Percentiles rank a stretch among this genome's conserved stretches.
These are phyloP conservation scores for Andrena praecox DNA, from an alignment of 2,888 invertebrate genomes.

Conservation along the genomic window DNA sequence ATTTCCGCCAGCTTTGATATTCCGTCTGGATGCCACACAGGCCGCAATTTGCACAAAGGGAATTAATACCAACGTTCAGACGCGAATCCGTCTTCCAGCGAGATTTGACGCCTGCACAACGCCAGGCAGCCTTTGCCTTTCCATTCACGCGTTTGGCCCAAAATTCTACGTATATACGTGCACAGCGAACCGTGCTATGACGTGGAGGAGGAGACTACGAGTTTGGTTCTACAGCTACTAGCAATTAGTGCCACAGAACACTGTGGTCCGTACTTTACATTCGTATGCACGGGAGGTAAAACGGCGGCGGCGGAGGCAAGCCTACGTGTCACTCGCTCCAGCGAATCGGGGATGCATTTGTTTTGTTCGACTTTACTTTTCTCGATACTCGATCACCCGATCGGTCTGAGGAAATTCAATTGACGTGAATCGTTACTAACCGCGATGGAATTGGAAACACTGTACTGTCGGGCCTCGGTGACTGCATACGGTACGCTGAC, in stretches of 20 bases:
- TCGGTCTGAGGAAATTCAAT: not conserved
- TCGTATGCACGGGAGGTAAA: slow-evolving; percentile 64
- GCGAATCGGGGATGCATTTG: slow-evolving; percentile 16
- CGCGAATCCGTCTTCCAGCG: slow-evolving; percentile 46
- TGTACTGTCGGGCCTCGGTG: too few species aligned
- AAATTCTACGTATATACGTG: slow-evolving; percentile 56
- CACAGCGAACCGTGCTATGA: slow-evolving; percentile 26
- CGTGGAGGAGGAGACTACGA: slow-evolving; percentile 25
- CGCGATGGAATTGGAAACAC: too few species aligned
- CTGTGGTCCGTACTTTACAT: slow-evolving; percentile 55
- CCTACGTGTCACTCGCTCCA: not conserved
- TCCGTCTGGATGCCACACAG: slow-evolving; percentile 20
- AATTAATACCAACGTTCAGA: slow-evolving; percentile 63
- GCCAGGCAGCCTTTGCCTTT: slow-evolving; percentile 52
- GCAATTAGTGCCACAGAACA: slow-evolving; percentile 64
- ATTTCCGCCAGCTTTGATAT: not conserved
- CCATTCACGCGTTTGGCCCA: slow-evolving; percentile 33
- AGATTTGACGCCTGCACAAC: slow-evolving; percentile 53
- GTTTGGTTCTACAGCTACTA: slow-evolving; percentile 61
- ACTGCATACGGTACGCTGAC: too few species aligned
- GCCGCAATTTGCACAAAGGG: slow-evolving; percentile 57
- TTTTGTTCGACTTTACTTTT: slow-evolving; percentile 22
- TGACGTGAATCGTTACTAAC: not conserved
- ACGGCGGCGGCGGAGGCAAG: slow-evolving; percentile 27
- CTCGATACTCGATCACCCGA: not conserved